A percentile compares a stretch with the other conserved stretches of the same genome.
Evolutionary conservation across 2,888 invertebrate species (phyloP).

Genomic region (Stictocephala bisonia): DNA sequence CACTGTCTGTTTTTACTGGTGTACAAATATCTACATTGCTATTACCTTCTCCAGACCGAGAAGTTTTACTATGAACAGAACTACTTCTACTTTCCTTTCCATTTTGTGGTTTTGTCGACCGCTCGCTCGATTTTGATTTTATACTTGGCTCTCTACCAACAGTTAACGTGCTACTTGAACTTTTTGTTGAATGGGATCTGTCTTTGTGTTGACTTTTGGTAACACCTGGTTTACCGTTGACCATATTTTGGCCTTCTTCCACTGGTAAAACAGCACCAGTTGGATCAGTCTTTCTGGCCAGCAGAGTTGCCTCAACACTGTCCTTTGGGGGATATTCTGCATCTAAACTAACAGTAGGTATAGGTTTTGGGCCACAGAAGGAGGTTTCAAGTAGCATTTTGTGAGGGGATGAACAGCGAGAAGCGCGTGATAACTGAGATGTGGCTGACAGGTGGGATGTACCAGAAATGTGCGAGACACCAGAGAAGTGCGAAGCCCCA

Average conservation of each 20-base stretch:
- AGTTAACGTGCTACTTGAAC: slow-evolving; percentile 16
- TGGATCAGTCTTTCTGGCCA: slow-evolving; percentile 54
- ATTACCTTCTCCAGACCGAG: background rate
- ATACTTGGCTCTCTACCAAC: slow-evolving; percentile 10
- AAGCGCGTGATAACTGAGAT: slow-evolving; percentile 58
- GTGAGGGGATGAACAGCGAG: slow-evolving; percentile 81
- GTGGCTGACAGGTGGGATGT: slow-evolving; percentile 58
- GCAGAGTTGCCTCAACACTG: slow-evolving; percentile 54
- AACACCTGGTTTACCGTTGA: slow-evolving; percentile 37
- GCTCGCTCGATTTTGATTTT: slow-evolving; percentile 20
- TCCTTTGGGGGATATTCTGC: slow-evolving; percentile 57
- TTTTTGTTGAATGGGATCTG: slow-evolving; percentile 9
- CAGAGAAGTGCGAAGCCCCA: slow-evolving; percentile 70
- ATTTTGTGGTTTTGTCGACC: background rate
- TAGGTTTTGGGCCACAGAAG: slow-evolving; percentile 87
- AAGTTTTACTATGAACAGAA: slow-evolving; percentile 11
- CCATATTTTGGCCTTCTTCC: slow-evolving; percentile 31
- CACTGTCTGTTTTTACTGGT: slow-evolving; percentile 5
- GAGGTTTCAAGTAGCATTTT: slow-evolving; percentile 91
- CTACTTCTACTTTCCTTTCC: slow-evolving; percentile 30
- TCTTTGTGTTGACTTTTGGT: slow-evolving; percentile 1
- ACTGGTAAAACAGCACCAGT: slow-evolving; percentile 54
- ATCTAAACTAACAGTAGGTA: slow-evolving; percentile 62
- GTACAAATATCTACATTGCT: background rate
- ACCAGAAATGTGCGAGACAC: slow-evolving; percentile 55